These are phyloP conservation scores for Euzophera pinguis DNA, from an alignment of 2,888 invertebrate genomes.

Conservation along the genomic window DNA sequence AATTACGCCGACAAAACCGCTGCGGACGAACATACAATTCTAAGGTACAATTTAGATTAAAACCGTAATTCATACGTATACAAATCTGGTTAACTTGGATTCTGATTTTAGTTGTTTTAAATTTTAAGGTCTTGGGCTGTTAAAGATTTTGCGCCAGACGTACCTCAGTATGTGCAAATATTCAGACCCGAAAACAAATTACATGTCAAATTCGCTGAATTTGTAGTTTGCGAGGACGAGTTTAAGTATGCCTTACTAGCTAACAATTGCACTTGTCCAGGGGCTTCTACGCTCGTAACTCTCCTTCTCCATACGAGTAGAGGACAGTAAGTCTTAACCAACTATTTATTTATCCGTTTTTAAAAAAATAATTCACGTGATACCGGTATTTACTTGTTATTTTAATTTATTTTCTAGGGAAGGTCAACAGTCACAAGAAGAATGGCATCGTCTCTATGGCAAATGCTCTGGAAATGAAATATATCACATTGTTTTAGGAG, in stretches of 20 bases:
- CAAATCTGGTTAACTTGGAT: neutral
- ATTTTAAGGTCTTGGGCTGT: conserved; percentile 94
- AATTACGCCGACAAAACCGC: conserved; percentile 98
- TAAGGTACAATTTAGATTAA: conserved; percentile 57
- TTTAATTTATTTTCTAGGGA: conserved; percentile 80
- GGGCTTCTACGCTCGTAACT: conserved; percentile 97
- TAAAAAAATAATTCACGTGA: neutral
- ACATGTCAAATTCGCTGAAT: conserved; percentile 99
- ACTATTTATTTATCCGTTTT: neutral
- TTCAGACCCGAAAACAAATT: conserved; percentile 99
- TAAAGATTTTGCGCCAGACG: conserved; percentile 97
- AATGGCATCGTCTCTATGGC: conserved; percentile 99
- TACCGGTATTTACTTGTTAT: neutral
- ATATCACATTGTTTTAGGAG: conserved; percentile 96
- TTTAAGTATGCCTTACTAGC: conserved; percentile 98
- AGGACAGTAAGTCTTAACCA: conserved; percentile 91
- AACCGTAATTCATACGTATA: neutral
- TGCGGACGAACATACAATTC: conserved; percentile 89
- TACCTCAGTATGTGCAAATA: conserved; percentile 98
- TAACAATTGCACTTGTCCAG: conserved; percentile 99
- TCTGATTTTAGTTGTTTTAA: neutral
- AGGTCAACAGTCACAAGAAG: conserved; percentile 96
- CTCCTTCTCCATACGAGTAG: conserved; percentile 96
- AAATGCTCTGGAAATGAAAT: conserved; percentile 99
- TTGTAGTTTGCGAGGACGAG: conserved; percentile 99